A percentile compares a stretch with the other conserved stretches of the same genome.
These are phyloP conservation scores for Tenualosa ilisha DNA, from an alignment of 2,797 vertebrate genomes.

Conservation along the genomic window DNA sequence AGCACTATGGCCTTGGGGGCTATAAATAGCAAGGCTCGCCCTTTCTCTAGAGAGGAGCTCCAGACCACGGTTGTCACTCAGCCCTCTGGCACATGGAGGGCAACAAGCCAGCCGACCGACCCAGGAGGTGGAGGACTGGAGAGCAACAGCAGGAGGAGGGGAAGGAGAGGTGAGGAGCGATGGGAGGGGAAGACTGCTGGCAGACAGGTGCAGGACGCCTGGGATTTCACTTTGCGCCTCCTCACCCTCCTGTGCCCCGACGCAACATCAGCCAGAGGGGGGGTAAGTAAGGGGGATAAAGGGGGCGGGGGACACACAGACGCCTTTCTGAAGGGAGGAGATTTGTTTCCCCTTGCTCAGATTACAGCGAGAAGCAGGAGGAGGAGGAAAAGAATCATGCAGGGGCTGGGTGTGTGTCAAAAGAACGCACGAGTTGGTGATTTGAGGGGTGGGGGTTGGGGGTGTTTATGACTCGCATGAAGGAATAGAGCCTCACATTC, in stretches of 20 bases:
- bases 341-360: neutral
- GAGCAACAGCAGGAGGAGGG: neutral
- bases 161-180: neutral
- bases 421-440: neutral
- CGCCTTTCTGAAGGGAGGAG: neutral
- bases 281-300: neutral
- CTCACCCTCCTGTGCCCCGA: neutral
- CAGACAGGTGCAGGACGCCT: conserved; percentile 54
- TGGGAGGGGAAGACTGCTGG: neutral
- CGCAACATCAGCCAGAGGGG: neutral
- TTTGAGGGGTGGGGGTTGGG: neutral
- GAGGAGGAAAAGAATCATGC: neutral
- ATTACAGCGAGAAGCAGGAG: neutral
- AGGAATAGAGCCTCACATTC: neutral
- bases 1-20: conserved; percentile 20
- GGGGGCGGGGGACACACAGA: neutral
- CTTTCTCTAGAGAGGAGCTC: conserved; percentile 17
- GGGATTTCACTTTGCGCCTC: conserved; percentile 43
- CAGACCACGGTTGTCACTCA: conserved; percentile 44
- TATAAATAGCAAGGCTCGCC: conserved; percentile 48
- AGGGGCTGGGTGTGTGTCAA: neutral
- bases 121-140: neutral
- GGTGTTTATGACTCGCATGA: neutral
- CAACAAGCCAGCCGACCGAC: neutral
- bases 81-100: neutral